Base-by-base conservation (phyloP, 2,888 invertebrate genomes). In the Chloromyia formosa region DNA sequence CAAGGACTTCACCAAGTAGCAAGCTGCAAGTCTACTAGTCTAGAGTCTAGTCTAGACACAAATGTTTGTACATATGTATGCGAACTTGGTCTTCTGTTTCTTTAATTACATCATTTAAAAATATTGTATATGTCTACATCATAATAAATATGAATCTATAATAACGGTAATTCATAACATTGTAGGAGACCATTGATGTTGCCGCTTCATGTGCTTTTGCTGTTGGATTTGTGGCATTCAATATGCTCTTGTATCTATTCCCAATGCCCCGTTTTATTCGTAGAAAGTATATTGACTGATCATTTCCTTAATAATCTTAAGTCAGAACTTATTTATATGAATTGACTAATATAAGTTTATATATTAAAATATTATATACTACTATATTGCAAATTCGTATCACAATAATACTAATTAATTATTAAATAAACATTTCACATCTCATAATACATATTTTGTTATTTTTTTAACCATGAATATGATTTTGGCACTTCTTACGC, bases 181-280 rank as follows among this genome's bases (percentile, higher is more conserved):
- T 91, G 79, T 83, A 91, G 75, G 92, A 94, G 78, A 89, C 93
- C 69, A 95, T 84, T 74, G 85, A 96, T 86, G 88, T 96, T 74
- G 91, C 93, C 0, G 89, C 95, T 27, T 91, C 93, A 0, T 91
- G 95, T 77, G 94, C 93, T 0, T 96, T 96, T 81, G 91, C 94
- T 0, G 86, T 93, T 0, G 94, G 94, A 0, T 89, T 95, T 79
- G 91, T 93, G 77, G 88, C 95, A 62, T 88, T 95, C 4, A 96
- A 96, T 83, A 91, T 95, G 83, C 89, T 96, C 76, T 86, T 96
- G 72, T 96, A 96, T 84, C 86, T 95, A 60, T 88, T 96, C 79
- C 96, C 96, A 0, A 84, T 96, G 79, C 95, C 96, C 0, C 90
- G 92, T 42, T 94, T 92, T 82, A 89, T 96, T 14, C 93, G 94